Conservation (phyloP, 2,797 vertebrate species). For the Sebastes aleutianus region DNA sequence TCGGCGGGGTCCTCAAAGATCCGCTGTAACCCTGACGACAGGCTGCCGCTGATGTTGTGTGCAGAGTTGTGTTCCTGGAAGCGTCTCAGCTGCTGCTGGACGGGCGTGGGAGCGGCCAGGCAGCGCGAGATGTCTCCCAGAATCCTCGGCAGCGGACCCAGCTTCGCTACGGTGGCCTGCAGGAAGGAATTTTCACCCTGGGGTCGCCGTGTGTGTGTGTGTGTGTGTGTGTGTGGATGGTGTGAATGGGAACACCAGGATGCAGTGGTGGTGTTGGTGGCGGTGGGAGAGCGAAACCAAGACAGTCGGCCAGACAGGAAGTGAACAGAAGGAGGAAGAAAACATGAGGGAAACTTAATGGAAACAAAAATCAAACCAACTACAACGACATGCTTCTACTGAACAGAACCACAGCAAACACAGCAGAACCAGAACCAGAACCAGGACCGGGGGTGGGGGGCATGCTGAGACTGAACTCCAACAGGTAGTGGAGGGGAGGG, state of each 20-base stretch:
- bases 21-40: constrained; percentile 93
- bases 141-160: constrained; percentile 94
- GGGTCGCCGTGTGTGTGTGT: constrained; percentile 62
- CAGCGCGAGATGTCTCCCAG: constrained; percentile 92
- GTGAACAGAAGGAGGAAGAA: constrained; percentile 71
- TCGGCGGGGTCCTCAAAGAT: constrained; percentile 92
- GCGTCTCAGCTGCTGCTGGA: constrained; percentile 89
- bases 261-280: constrained; percentile 85
- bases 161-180: constrained; percentile 96
- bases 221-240: constrained; percentile 17
- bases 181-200: constrained; percentile 99
- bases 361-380: constrained; percentile 77
- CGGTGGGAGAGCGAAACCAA: constrained; percentile 59
- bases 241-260: constrained; percentile 84
- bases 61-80: constrained; percentile 89
- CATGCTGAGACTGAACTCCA: constrained; percentile 38
- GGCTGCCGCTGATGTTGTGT: constrained; percentile 90
- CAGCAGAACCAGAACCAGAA: not conserved
- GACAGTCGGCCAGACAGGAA: constrained; percentile 56
- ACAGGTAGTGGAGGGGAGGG: not conserved
- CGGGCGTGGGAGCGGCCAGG: constrained; percentile 85
- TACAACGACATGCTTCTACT: constrained; percentile 84
- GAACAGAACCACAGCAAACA: constrained; percentile 68
- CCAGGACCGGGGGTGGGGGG: no score
- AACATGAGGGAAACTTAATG: constrained; percentile 88